phyloP scores from a whole-genome alignment of 2,113 vertebrate species.

The Bambusicola thoracicus region DNA sequence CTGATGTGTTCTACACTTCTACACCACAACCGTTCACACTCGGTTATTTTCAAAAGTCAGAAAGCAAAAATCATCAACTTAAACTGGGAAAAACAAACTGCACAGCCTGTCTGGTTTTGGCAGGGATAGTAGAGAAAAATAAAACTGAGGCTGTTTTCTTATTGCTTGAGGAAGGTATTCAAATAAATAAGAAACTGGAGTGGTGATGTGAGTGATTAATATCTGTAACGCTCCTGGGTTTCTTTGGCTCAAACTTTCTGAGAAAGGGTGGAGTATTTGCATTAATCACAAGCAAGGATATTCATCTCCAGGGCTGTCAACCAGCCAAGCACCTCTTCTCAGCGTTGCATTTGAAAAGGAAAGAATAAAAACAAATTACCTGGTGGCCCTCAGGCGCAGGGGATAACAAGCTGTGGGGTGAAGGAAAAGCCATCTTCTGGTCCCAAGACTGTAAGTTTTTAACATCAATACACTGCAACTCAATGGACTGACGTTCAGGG shows the following conservation, averaged over 20 bases:
- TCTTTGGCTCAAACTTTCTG: neutral
- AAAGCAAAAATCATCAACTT: neutral
- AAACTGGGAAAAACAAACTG: neutral
- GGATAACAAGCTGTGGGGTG: neutral
- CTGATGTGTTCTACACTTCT: neutral
- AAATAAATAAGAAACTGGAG: constrained; percentile 21
- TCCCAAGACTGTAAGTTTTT: neutral
- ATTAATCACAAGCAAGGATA: neutral
- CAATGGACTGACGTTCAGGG: neutral
- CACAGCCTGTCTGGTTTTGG: neutral
- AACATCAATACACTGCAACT: neutral
- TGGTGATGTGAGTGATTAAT: neutral
- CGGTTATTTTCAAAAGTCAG: neutral
- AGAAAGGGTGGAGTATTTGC: neutral
- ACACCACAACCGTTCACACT: neutral
- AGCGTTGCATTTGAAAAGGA: neutral
- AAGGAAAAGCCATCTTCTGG: neutral
- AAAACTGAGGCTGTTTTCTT: neutral
- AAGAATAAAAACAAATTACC: neutral
- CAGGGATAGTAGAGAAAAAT: neutral
- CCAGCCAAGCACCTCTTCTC: neutral
- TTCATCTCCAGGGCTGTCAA: neutral
- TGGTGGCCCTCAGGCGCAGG: neutral
- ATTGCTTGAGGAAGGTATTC: neutral
- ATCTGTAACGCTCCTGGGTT: constrained; percentile 8